Evolutionary conservation across 2,888 invertebrate species (phyloP), one percentile per base, ranked within the genome.

Genomic region (Gnatocerus cornutus): DNA sequence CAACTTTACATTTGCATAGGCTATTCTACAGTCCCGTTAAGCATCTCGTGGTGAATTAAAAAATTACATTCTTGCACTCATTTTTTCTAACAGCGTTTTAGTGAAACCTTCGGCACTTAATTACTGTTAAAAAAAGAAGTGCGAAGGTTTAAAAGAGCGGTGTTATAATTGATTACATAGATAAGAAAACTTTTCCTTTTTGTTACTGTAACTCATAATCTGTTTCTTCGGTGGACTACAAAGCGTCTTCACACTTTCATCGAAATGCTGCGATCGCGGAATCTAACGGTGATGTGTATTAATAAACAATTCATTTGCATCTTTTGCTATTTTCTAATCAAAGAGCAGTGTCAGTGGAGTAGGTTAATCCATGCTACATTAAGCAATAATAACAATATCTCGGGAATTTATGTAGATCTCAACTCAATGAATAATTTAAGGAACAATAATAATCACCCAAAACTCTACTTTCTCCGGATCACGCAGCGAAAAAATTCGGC

Each of bases 1-100:
- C 45, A 62, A 50, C 62, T 41, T 48, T 37, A 39, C 62, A 64
- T 64, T 64, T 64, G 64, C 64, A 64, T 64, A 50, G 64, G 21
- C 62, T 41, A 37, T 63, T 45, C n/a, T 45, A 10, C 33, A 30
- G 27, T 53, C 45, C 64, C 64, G 55, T 53, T 64, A 55, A 30
- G 7, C 10, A 16, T 48, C 55, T 64, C 33, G 29, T 53, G 37
- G 43, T 58, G 43, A 50, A 55, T 53, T 64, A 16, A 62, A 45
- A 55, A 55, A 45, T n/a, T 50, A 55, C 64, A 64, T 64, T 64
- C 64, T 16, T 64, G 45, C 50, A 64, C 62, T 41, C 45, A 37
- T 55, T 62, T 62, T 62, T 41, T 45, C 14, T n/a, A 55, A 43
- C 56, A 37, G 30, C 33, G 45, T 43, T 59, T 30, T 14, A 29